Percentiles rank a stretch among this genome's conserved stretches.
Conservation (phyloP, 1,140 invertebrate genomes). For the Drosophila watanabei region DNA sequence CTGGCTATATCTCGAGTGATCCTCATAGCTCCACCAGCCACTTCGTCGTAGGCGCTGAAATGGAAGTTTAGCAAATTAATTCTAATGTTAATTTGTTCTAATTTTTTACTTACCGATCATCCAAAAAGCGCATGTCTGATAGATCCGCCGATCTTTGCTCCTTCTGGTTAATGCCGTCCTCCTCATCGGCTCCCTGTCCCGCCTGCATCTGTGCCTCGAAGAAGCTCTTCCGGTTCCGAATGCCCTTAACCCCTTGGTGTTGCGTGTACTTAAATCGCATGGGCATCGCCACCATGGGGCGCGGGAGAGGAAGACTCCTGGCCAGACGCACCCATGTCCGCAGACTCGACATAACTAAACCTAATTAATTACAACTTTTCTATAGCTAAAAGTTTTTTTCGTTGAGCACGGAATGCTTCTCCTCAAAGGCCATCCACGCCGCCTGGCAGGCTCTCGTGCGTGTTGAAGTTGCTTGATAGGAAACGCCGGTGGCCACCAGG, state of each 20-base stretch:
- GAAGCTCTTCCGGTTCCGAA: conserved; percentile 70
- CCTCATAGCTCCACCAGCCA: conserved; percentile 84
- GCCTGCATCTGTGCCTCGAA: conserved; percentile 65
- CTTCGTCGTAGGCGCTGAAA: conserved; percentile 85
- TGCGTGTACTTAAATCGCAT: conserved; percentile 70
- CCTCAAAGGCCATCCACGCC: conserved; percentile 86
- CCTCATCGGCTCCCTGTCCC: conserved; percentile 13
- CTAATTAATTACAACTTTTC: conserved; percentile 24
- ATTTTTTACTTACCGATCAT: conserved; percentile 63
- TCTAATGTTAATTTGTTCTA: not conserved
- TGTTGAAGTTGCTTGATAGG: conserved; percentile 85
- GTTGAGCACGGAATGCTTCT: conserved; percentile 85
- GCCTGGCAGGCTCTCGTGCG: conserved; percentile 86
- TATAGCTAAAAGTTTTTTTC: conserved; percentile 61
- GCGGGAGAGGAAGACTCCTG: conserved; percentile 14
- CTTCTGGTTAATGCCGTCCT: not conserved
- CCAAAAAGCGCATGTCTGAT: conserved; percentile 62
- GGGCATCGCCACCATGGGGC: conserved; percentile 2
- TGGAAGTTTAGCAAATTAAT: not conserved
- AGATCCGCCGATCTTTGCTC: not conserved
- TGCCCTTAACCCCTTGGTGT: conserved; percentile 80
- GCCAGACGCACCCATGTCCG: conserved; percentile 5
- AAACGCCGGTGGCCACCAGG: conserved; percentile 68
- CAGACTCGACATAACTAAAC: conserved; percentile 51
- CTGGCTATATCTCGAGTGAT: conserved; percentile 60